Percentiles rank a stretch among this genome's conserved stretches.
phyloP scores from a whole-genome alignment of 2,113 vertebrate species.

The rabbit (Oryctolagus cuniculus) region DNA sequence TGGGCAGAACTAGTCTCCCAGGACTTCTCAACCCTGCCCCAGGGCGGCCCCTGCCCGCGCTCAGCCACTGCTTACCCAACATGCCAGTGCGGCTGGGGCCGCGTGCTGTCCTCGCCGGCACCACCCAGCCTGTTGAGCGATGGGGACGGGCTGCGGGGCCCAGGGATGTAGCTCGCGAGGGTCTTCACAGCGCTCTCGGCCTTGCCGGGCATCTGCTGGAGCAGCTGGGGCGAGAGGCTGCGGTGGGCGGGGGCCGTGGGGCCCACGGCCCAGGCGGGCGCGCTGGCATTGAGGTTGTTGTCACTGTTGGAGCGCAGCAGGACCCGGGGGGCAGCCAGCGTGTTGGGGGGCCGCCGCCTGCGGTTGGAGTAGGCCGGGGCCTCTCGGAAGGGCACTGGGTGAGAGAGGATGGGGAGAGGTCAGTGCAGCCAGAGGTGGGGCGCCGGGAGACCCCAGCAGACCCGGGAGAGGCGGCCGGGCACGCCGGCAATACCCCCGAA shows the following conservation, averaged over 20 bases:
- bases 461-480: fast-evolving
- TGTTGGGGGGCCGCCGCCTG: constrained; percentile 91
- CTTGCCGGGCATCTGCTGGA: constrained; percentile 94
- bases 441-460: background rate
- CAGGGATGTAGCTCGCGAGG: constrained; percentile 88
- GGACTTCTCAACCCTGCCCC: no score
- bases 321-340: constrained; percentile 93
- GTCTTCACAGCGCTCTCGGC: constrained; percentile 95
- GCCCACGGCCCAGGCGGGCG: constrained; percentile 89
- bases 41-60: fast-evolving
- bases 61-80: constrained; percentile 74
- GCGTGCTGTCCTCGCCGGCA: constrained; percentile 93
- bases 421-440: fast-evolving
- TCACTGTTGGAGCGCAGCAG: constrained; percentile 98
- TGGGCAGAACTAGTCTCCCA: background rate
- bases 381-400: constrained; percentile 97
- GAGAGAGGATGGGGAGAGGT: constrained; percentile 7
- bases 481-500: background rate
- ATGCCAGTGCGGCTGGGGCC: constrained; percentile 89
- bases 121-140: constrained; percentile 96
- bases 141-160: constrained; percentile 94
- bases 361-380: constrained; percentile 95
- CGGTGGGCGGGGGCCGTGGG: constrained; percentile 91
- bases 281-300: constrained; percentile 93
- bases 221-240: constrained; percentile 96